Base-by-base conservation (phyloP, 2,888 invertebrate species). In the Podabrus alpinus region DNA sequence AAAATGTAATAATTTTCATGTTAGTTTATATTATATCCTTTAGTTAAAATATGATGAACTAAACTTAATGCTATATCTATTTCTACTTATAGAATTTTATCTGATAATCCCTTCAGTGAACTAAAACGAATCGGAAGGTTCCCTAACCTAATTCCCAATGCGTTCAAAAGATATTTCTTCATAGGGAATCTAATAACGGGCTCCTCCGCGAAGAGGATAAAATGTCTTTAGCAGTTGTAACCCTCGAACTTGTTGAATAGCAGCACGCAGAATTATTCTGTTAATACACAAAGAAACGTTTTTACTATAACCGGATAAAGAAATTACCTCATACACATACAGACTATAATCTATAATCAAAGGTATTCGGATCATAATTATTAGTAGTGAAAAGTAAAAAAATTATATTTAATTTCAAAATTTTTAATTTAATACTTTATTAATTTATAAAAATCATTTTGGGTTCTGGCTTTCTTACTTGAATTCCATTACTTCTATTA, bases 221-320 rank as follows among this genome's bases (percentile, higher is more conserved):
- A 79, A 79, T 79, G 75, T 77, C 77, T 78, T 78, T 77, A 74
- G 69, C 71, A 70, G 75, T 71, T 66, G 45, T 15, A 69, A 76
- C 78, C 78, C 78, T 78, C 71, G 72, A 74, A 79, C 79, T 79
- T 79, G 79, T 79, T 79, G 79, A 79, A 79, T 79, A 73, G 70
- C 71, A 66, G 68, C 68, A 62, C 69, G 59, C 59, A 4, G 72
- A 70, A 75, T 75, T 71, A 74, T 71, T 74, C 68, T 74, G 62
- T 73, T 67, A 64, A 21, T 73, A 13, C 59, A 64, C 16, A 29
- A 67, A 64, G 61, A 21, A 64, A 19, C 17, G 21, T 21, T 64
- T 64, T 64, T 19, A n/a, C 7, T 62, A 62, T 62, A 60, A 15
- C 17, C 13, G 21, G 17, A 64, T 62, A 62, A 17, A 62, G n/a